Conservation (phyloP, 2,888 invertebrate genomes). For the Erebia epiphron region DNA sequence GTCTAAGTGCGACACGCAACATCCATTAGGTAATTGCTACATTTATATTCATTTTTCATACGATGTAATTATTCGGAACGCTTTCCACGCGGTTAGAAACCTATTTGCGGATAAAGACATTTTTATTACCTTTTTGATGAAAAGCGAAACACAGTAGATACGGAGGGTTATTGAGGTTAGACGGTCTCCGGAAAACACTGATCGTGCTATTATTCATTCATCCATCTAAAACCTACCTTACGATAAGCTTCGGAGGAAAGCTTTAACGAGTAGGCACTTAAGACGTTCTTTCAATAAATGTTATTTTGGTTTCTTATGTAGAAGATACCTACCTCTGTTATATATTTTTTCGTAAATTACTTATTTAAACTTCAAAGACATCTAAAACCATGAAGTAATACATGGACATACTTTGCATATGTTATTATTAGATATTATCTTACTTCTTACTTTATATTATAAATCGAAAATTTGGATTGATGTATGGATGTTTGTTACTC, state of each 20-base stretch:
- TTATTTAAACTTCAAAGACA: too few species aligned
- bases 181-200: constrained; percentile 36
- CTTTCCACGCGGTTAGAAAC: constrained; percentile 37
- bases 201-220: constrained; percentile 41
- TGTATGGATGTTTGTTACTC: too few species aligned
- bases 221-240: constrained; percentile 29
- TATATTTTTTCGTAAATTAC: too few species aligned
- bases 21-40: constrained; percentile 19
- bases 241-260: constrained; percentile 6
- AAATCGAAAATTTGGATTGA: too few species aligned
- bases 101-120: constrained; percentile 40
- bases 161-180: constrained; percentile 39
- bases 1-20: constrained; percentile 15
- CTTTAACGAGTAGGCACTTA: too few species aligned
- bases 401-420: too few species aligned
- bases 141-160: constrained; percentile 39
- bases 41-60: constrained; percentile 21
- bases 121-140: constrained; percentile 37
- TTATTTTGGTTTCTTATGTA: too few species aligned
- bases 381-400: too few species aligned
- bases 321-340: too few species aligned
- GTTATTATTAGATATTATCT: too few species aligned
- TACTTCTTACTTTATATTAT: too few species aligned
- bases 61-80: constrained; percentile 36
- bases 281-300: too few species aligned